Evolutionary conservation across 2,113 vertebrate genomes (phyloP).

Genomic region (Cololabis saira): DNA sequence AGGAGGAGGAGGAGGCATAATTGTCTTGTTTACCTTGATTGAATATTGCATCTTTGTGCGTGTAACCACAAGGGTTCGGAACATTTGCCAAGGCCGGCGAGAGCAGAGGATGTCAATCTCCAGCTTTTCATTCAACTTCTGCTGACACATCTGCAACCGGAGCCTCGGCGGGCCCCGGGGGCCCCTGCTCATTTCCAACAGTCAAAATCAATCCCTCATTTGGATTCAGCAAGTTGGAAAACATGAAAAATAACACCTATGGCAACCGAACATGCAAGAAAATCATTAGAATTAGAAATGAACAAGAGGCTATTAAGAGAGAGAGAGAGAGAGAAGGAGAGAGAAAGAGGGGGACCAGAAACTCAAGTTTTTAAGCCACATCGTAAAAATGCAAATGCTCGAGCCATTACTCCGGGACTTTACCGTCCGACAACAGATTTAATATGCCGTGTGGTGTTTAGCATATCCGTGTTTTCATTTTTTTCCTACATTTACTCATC

Average conservation of each 20-base stretch:
- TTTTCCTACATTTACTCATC: slow-evolving; percentile 42
- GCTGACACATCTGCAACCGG: slow-evolving; percentile 51
- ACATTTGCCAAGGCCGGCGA: slow-evolving; percentile 42
- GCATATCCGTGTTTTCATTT: slow-evolving; percentile 55
- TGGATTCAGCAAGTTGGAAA: slow-evolving; percentile 24
- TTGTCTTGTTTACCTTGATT: slow-evolving; percentile 58
- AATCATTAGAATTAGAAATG: slow-evolving; percentile 8
- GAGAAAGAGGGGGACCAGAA: not conserved
- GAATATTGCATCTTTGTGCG: slow-evolving; percentile 14
- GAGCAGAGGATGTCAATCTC: slow-evolving; percentile 32
- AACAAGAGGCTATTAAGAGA: not conserved
- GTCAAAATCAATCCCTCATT: slow-evolving; percentile 35
- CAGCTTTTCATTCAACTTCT: slow-evolving; percentile 42
- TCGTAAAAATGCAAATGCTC: slow-evolving; percentile 56
- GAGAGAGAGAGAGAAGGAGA: not conserved
- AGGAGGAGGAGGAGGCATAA: slow-evolving; percentile 21
- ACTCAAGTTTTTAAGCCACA: slow-evolving; percentile 24
- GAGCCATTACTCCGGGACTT: slow-evolving; percentile 26
- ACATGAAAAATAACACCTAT: slow-evolving; percentile 8
- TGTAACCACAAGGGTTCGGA: slow-evolving; percentile 48
- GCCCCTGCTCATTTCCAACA: slow-evolving; percentile 35
- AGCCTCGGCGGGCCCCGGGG: slow-evolving; percentile 31
- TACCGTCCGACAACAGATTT: slow-evolving; percentile 27
- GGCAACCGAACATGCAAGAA: not conserved
- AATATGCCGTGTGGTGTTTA: slow-evolving; percentile 46